Percentiles rank a stretch among this genome's conserved stretches.
Evolutionary conservation across 1,140 invertebrate species (phyloP).

Genomic region (Araneus ventricosus): DNA sequence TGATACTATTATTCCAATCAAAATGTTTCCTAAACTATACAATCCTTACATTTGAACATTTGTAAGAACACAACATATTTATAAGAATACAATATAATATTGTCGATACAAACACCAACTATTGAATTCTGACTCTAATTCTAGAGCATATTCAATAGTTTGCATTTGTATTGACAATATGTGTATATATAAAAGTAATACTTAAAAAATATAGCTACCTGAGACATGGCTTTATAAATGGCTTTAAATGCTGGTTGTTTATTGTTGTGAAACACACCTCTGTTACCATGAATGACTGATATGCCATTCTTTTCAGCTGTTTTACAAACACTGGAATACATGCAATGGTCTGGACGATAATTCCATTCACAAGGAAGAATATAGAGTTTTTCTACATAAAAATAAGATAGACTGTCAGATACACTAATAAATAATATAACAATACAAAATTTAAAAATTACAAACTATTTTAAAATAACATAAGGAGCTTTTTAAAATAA

Average conservation of each 20-base stretch:
- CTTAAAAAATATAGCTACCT: conserved; percentile 32
- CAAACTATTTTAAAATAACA: neutral
- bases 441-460: neutral
- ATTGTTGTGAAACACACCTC: conserved; percentile 90
- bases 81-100: too few relatives aligned
- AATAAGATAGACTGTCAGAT: conserved; percentile 22
- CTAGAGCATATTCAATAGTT: too few relatives aligned
- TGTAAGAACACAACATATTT: too few relatives aligned
- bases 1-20: too few relatives aligned
- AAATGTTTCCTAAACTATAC: too few relatives aligned
- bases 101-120: too few relatives aligned
- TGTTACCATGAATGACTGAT: conserved; percentile 92
- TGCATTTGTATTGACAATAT: too few relatives aligned
- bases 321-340: conserved; percentile 92
- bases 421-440: conserved; percentile 21
- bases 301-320: conserved; percentile 88
- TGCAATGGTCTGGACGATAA: conserved; percentile 96
- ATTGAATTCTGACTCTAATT: too few relatives aligned
- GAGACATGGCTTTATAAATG: conserved; percentile 86
- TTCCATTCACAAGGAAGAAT: conserved; percentile 93
- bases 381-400: conserved; percentile 86
- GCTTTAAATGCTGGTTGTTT: conserved; percentile 93
- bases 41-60: too few relatives aligned
- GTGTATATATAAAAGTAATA: too few relatives aligned
- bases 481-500: too few relatives aligned